Conservation (phyloP, 2,113 vertebrate genomes). For the Pelobates fuscus region DNA sequence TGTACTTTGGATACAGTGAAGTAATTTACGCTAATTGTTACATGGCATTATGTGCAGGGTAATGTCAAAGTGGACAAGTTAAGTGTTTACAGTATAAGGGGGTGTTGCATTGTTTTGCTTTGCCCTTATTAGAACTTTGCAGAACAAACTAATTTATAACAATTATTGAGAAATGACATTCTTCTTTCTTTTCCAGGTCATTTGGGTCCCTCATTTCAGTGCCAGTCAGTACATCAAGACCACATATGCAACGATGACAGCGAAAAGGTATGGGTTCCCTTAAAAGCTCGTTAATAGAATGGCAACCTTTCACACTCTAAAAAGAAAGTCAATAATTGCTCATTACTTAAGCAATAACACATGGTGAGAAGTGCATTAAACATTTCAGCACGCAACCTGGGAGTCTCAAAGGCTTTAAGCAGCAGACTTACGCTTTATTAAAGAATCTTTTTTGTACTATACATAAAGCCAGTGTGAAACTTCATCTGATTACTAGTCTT, state of each 20-base stretch:
- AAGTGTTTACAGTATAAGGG: too few species aligned
- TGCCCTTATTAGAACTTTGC: too few species aligned
- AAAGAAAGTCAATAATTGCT: conserved; percentile 44
- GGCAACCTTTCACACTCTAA: conserved; percentile 43
- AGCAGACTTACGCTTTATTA: conserved; percentile 33
- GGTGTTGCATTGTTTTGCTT: too few species aligned
- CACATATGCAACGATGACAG: conserved; percentile 78
- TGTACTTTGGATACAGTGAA: too few species aligned
- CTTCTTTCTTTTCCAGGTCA: conserved; percentile 66
- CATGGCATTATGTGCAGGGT: too few species aligned
- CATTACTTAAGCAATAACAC: conserved; percentile 47
- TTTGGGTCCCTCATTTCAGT: conserved; percentile 74
- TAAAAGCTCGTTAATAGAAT: conserved; percentile 47
- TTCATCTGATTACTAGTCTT: too few species aligned
- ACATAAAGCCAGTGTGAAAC: too few species aligned
- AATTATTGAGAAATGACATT: not conserved
- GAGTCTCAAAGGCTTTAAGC: conserved; percentile 33
- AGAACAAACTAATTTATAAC: too few species aligned
- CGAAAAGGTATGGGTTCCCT: conserved; percentile 70
- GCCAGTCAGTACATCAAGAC: conserved; percentile 77
- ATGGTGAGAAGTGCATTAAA: conserved; percentile 45
- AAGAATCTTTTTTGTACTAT: conserved; percentile 29
- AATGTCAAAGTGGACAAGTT: too few species aligned
- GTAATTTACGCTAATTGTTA: too few species aligned
- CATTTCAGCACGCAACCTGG: conserved; percentile 37